These are phyloP conservation scores for Ceratotherium simum DNA, from an alignment of 2,113 vertebrate species.

Conservation along the genomic window DNA sequence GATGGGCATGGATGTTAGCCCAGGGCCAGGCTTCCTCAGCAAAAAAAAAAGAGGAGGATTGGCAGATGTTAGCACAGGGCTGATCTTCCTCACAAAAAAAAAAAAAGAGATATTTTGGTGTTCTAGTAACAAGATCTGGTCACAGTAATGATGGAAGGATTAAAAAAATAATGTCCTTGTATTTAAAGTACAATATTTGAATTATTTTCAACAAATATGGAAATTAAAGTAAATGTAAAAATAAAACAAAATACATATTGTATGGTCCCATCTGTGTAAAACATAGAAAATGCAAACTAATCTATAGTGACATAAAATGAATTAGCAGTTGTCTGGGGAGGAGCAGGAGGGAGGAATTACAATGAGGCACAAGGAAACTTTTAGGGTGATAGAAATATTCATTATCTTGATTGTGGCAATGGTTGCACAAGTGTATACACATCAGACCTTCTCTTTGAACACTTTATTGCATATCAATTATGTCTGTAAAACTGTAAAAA, in stretches of 20 bases:
- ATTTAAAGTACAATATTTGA: neutral
- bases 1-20: too few species aligned
- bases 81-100: too few species aligned
- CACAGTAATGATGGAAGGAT: neutral
- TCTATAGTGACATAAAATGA: neutral
- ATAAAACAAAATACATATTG: neutral
- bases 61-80: too few species aligned
- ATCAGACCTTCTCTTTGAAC: neutral
- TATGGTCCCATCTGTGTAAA: neutral
- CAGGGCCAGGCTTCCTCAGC: too few species aligned
- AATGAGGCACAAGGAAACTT: neutral
- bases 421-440: neutral
- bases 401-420: neutral
- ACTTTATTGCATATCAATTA: neutral
- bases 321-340: neutral
- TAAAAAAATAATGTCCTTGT: neutral
- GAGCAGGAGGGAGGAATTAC: neutral
- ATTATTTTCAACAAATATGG: conserved; percentile 8
- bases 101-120: neutral
- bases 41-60: too few species aligned
- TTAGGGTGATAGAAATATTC: neutral
- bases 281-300: neutral
- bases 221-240: conserved; percentile 14
- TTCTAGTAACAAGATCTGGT: neutral
- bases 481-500: neutral